Evolutionary conservation across 2,797 vertebrate genomes (phyloP).

Genomic region (Cyclura pinguis): DNA sequence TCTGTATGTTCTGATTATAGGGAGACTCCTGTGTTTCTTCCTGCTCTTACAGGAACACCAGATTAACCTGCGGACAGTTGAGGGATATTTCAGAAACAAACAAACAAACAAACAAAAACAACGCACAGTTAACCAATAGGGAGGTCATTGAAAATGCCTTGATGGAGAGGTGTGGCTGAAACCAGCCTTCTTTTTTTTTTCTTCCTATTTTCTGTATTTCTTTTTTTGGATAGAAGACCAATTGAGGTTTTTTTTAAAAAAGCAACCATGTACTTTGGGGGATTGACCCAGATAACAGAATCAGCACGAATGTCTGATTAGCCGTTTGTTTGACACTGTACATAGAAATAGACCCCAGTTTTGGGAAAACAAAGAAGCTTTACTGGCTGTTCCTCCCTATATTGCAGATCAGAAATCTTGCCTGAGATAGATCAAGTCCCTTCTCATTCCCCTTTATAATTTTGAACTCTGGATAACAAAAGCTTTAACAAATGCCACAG

Average conservation of each 20-base stretch:
- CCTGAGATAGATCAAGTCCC: not conserved
- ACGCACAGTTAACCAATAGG: not conserved
- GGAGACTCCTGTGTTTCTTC: not conserved
- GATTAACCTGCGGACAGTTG: not conserved
- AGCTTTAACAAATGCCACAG: slow-evolving; percentile 38
- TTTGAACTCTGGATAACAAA: slow-evolving; percentile 36
- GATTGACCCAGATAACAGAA: slow-evolving; percentile 3
- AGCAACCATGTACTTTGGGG: not conserved
- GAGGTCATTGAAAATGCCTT: not conserved
- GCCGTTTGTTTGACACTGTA: slow-evolving; percentile 27
- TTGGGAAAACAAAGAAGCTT: slow-evolving; percentile 30
- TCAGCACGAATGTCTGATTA: not conserved
- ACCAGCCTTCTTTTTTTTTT: not conserved
- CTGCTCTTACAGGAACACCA: not conserved
- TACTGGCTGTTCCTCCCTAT: slow-evolving; percentile 20
- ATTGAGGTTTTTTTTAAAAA: not conserved
- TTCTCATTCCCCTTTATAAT: not conserved
- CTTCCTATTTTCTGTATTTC: not conserved
- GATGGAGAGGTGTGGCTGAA: not conserved
- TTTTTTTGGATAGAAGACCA: not conserved
- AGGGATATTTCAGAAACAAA: slow-evolving; percentile 10
- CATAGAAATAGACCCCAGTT: slow-evolving; percentile 10
- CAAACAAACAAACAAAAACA: not conserved
- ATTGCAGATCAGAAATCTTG: not conserved
- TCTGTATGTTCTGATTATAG: not conserved